These are phyloP conservation scores for Hiodon tergisus DNA, from an alignment of 2,113 vertebrate species.

Conservation along the genomic window DNA sequence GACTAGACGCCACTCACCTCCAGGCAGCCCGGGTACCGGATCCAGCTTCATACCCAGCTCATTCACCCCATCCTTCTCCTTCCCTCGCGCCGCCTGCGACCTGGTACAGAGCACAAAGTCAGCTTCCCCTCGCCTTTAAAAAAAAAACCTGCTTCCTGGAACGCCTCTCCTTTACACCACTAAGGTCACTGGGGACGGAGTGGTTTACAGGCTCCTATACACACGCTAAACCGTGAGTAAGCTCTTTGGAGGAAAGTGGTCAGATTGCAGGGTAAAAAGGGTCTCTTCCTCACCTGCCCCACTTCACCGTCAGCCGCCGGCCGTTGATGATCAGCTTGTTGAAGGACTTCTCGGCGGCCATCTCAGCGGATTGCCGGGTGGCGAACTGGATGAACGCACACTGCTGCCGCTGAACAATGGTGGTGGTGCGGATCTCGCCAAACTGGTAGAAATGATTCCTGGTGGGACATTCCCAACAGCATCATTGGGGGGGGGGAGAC, in stretches of 20 bases:
- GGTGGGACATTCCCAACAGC: neutral
- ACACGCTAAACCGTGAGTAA: neutral
- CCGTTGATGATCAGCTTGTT: constrained; percentile 97
- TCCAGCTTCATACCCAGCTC: constrained; percentile 80
- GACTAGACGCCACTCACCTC: constrained; percentile 54
- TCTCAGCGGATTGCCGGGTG: constrained; percentile 83
- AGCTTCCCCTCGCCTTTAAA: too few relatives aligned
- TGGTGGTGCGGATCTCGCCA: constrained; percentile 92
- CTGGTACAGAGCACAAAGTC: constrained; percentile 46
- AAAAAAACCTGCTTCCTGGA: too few relatives aligned
- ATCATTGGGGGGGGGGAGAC: too few relatives aligned
- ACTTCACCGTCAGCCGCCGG: constrained; percentile 92
- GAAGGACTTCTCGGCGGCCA: constrained; percentile 95
- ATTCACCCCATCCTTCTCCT: constrained; percentile 74
- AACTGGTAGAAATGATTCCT: constrained; percentile 98
- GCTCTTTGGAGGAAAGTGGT: neutral
- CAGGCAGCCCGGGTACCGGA: constrained; percentile 79
- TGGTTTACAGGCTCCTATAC: too few relatives aligned
- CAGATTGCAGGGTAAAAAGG: neutral
- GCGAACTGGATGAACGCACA: constrained; percentile 98
- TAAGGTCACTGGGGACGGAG: too few relatives aligned
- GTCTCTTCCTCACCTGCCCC: constrained; percentile 78
- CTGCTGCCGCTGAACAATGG: constrained; percentile 92
- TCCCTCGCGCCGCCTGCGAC: constrained; percentile 79
- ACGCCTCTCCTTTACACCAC: too few relatives aligned